Conservation (phyloP, 64 coral and sea anemone species). For the Dendrophyllia cribrosa region DNA sequence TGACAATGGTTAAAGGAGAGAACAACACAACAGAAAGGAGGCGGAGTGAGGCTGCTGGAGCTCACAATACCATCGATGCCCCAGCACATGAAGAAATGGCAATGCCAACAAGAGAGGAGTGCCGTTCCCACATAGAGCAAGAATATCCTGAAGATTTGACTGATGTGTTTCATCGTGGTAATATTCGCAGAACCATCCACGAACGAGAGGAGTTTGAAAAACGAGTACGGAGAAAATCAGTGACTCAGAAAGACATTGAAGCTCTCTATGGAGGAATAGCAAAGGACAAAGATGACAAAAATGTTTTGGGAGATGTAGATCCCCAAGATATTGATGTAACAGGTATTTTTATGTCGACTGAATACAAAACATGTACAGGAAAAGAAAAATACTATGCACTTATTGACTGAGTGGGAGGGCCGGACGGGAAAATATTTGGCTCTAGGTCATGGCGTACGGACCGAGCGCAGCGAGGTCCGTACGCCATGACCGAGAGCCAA, state of each 20-base stretch:
- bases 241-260: constrained; percentile 38
- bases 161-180: background rate
- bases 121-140: background rate
- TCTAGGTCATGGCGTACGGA: no score
- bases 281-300: background rate
- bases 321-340: constrained; percentile 9
- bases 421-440: no score
- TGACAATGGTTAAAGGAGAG: constrained; percentile 22
- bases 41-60: no score
- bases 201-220: constrained; percentile 40
- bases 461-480: no score
- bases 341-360: background rate
- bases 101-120: constrained; percentile 21
- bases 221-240: background rate
- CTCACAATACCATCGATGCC: background rate
- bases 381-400: no score
- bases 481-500: no score
- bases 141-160: background rate
- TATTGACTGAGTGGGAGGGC: no score
- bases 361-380: no score
- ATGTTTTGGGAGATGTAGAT: constrained; percentile 21
- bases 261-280: background rate
- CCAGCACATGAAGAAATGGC: background rate
- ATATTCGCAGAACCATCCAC: constrained; percentile 8
- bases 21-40: background rate